phyloP scores from a whole-genome alignment of 2,888 invertebrate species.

The Thymelicus lineola region DNA sequence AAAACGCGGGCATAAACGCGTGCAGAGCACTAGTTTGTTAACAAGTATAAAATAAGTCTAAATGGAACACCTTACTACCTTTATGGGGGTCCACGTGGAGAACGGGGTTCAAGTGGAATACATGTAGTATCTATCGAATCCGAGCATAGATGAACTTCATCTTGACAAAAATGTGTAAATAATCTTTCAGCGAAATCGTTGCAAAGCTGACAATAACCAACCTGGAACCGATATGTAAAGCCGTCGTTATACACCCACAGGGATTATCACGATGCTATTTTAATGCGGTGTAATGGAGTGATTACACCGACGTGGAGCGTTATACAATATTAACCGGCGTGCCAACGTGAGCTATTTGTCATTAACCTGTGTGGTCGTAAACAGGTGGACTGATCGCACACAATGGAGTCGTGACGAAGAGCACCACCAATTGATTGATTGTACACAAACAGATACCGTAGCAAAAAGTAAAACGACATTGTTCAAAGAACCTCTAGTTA shows the following conservation, averaged over 20 bases:
- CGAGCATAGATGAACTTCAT: no score
- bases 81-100: no score
- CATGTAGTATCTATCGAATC: no score
- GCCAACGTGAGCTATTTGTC: constrained; percentile 36
- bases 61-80: no score
- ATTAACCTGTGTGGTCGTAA: constrained; percentile 37
- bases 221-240: no score
- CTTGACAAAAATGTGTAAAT: no score
- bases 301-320: constrained; percentile 6
- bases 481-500: constrained; percentile 14
- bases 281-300: constrained; percentile 19
- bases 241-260: neutral
- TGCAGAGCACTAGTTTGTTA: no score
- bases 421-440: constrained; percentile 36
- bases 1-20: no score
- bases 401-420: constrained; percentile 53
- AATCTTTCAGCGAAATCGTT: no score
- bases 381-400: constrained; percentile 34
- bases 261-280: constrained; percentile 18
- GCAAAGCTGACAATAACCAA: no score
- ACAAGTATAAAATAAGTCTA: no score
- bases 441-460: constrained; percentile 14
- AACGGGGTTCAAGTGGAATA: no score
- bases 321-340: constrained; percentile 19
- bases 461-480: constrained; percentile 14